Evolutionary conservation across 2,888 invertebrate species (phyloP).

Genomic region (Plebejus melissa): DNA sequence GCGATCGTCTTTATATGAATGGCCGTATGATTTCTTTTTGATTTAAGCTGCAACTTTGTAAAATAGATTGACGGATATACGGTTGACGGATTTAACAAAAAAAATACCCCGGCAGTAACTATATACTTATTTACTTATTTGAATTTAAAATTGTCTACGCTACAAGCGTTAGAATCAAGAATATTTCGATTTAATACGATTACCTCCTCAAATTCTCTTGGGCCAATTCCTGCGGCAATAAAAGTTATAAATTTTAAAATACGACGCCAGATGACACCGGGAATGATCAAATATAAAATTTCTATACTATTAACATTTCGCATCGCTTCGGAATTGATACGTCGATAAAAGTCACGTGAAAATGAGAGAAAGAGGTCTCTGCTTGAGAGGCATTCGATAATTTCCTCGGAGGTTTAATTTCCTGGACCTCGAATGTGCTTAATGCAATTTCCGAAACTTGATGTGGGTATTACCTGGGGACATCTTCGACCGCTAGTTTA

Average conservation of each 20-base stretch:
- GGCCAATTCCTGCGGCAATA: slow-evolving; percentile 11
- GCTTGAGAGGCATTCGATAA: slow-evolving; percentile 70
- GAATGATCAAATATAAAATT: slow-evolving; percentile 21
- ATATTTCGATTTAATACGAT: slow-evolving; percentile 18
- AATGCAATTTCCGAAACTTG: slow-evolving; percentile 74
- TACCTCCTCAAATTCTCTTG: slow-evolving; percentile 18
- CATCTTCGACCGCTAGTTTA: slow-evolving; percentile 47
- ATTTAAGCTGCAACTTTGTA: background rate
- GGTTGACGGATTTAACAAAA: background rate
- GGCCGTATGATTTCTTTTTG: background rate
- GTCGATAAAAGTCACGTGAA: slow-evolving; percentile 32
- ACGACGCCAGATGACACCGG: slow-evolving; percentile 11
- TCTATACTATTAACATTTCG: slow-evolving; percentile 24
- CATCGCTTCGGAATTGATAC: slow-evolving; percentile 26
- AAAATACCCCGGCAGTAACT: background rate
- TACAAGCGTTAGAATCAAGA: slow-evolving; percentile 35
- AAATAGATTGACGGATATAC: no score
- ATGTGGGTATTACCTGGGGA: slow-evolving; percentile 38
- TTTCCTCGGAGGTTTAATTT: slow-evolving; percentile 76
- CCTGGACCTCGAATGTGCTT: slow-evolving; percentile 75
- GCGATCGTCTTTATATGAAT: background rate
- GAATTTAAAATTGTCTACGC: background rate
- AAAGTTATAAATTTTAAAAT: slow-evolving; percentile 19
- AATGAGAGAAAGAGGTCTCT: slow-evolving; percentile 52
- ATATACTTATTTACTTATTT: background rate